Evolutionary conservation across 2,113 vertebrate species (phyloP), one percentile per base, ranked within the genome.

Genomic region (Prietella phreatophila): DNA sequence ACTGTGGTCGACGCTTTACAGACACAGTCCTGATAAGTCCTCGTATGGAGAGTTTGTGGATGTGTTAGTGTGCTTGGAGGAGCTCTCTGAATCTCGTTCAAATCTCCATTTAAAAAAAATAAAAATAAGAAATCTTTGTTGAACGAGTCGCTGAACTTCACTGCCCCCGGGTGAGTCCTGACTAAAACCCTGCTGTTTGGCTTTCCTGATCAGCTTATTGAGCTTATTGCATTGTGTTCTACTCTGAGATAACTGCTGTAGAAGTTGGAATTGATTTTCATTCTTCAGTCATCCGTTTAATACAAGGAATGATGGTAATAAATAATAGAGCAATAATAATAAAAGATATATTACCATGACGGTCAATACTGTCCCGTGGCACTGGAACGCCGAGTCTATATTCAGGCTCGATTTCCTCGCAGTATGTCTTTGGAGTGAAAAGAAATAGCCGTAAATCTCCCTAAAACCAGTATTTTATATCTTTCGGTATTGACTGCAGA

Each of bases 241-340:
- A 53, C 69, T 53, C 63, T 10, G 50, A 1, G 53, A 17, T 81
- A 56, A 81, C 22, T 84, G 39, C 39, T 3, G 42, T 20, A 33
- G 83, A 9, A 30, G 22, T 22, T 53, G 25, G 27, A 3, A 84
- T 84, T 33, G 83, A 84, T 84, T 84, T 84, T 22, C 47, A 22
- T 69, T 84, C 63, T 53, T 84, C 27, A 6, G 25, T 15, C 20
- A 17, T 50, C 78, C 42, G 0, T 15, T 22, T 53, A 69, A 30
- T 84, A 69, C 83, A 69, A 67, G 63, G 30, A 63, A 83, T 65
- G 22, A 83, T 65, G n/a, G n/a, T 83, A 47, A 83, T 83, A 83
- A 83, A 83, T 65, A 83, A 63, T 83, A 60, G 5, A 65, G 82
- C 60, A 83, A 83, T 83, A 83, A 83, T 65, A 65, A 83, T 63